Conservation (phyloP, 2,888 invertebrate genomes). For the Ametastegia equiseti region DNA sequence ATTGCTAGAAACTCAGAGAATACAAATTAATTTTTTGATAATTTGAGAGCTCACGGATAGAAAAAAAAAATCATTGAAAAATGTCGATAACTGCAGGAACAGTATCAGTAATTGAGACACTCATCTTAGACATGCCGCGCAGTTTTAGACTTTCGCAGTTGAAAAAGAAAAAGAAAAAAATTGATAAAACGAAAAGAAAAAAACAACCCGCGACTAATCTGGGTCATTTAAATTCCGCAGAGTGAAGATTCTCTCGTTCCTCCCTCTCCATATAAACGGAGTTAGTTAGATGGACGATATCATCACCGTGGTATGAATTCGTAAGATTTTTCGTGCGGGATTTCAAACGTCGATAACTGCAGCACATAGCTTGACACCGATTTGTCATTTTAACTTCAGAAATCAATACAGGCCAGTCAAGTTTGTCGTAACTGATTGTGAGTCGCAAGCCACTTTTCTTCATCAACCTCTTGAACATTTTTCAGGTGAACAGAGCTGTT, state of each 20-base stretch:
- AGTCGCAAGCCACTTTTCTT: too few relatives aligned
- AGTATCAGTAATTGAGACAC: too few relatives aligned
- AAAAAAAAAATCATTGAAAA: background rate
- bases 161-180: too few relatives aligned
- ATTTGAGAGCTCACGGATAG: too few relatives aligned
- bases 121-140: background rate
- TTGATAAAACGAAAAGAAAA: background rate
- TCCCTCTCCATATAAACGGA: too few relatives aligned
- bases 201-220: background rate
- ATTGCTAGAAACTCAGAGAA: too few relatives aligned
- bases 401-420: too few relatives aligned
- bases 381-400: background rate
- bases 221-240: constrained; percentile 11
- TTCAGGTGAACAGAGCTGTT: too few relatives aligned
- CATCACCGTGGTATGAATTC: constrained; percentile 3
- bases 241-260: background rate
- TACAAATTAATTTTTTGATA: too few relatives aligned
- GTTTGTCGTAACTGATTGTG: too few relatives aligned
- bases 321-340: background rate
- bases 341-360: background rate
- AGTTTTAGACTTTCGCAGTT: constrained; percentile 8
- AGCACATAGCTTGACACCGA: background rate
- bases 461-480: too few relatives aligned
- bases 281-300: background rate
- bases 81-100: background rate